Evolutionary conservation across 2,797 vertebrate species (phyloP).

Genomic region (Periparus ater): DNA sequence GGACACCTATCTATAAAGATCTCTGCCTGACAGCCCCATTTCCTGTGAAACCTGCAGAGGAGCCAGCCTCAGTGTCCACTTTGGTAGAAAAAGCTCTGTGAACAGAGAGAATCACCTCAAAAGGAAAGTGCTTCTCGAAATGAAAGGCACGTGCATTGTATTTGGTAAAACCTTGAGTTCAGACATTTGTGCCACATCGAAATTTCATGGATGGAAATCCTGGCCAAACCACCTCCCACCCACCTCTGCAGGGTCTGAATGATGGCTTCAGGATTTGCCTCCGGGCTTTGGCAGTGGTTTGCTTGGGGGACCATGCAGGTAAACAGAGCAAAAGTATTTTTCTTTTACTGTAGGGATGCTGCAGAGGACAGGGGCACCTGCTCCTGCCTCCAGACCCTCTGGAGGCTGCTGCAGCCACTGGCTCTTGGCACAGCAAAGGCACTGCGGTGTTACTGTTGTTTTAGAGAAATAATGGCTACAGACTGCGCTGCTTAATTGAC

Average conservation of each 20-base stretch:
- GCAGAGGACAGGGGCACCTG: not conserved
- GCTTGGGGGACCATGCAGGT: too few species aligned
- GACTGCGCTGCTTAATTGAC: not conserved
- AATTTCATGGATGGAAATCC: not conserved
- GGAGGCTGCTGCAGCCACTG: not conserved
- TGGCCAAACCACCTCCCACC: not conserved
- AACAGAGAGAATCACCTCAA: not conserved
- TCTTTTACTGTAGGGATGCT: not conserved
- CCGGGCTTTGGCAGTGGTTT: not conserved
- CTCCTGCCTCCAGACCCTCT: not conserved
- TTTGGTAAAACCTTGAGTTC: not conserved
- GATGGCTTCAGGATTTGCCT: fast-evolving
- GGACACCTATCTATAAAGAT: not conserved
- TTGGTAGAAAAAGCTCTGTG: not conserved
- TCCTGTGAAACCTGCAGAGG: not conserved
- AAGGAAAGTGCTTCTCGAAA: not conserved
- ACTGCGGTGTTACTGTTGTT: fast-evolving
- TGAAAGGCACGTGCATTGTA: not conserved
- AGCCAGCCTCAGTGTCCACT: fast-evolving
- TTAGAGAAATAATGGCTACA: not conserved
- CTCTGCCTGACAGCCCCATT: not conserved
- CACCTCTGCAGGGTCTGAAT: fast-evolving
- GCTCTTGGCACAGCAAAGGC: not conserved
- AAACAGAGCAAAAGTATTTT: not conserved
- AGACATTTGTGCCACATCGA: not conserved